Evolutionary conservation across 1,140 invertebrate species (phyloP), one percentile per base, ranked within the genome.

Genomic region (Palaemon carinicauda): DNA sequence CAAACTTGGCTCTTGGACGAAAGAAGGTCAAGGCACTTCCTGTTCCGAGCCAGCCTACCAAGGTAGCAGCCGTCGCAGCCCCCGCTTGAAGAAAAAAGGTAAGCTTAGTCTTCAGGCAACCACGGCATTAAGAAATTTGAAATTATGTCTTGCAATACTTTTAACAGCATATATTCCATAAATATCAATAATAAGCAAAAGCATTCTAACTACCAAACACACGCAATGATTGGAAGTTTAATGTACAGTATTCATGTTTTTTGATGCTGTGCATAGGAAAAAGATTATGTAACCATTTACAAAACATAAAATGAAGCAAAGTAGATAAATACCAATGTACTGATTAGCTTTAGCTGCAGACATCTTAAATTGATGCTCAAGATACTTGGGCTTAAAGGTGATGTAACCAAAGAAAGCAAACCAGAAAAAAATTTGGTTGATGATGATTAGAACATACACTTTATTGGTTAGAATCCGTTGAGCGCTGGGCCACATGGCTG

Each of bases 281-380:
- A 41, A 41, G 3, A 41, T 7, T 9, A 41, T 12, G 1, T 5
- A 41, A 41, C 7, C 12, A 41, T 41, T 41, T 41, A 41, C 41
- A 41, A 41, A 41, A 41, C 41, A 41, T 41, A 41, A 41, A 41
- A 41, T 41, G 12, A 41, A 41, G 41, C 41, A 41, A 9, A 41
- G 7, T 9, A 41, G 41, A 41, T 41, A 41, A 9, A 17, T 50
- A 86, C 84, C 84, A 50, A 80, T 86, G 50, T 86, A 86, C 77
- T 86, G 77, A 50, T 80, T 86, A 50, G 84, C 84, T 15, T 56
- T 52, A 15, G 84, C 78, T 12, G 84, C 84, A 7, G 84, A 80
- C 84, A 86, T 86, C 77, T 86, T 86, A 69, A 86, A 86, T 29
- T 86, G 84, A 31, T 86, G 84, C 60, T 86, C 84, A 0, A 80